Evolutionary conservation across 2,113 vertebrate genomes (phyloP).

Genomic region (Rhagologus leucostigma): DNA sequence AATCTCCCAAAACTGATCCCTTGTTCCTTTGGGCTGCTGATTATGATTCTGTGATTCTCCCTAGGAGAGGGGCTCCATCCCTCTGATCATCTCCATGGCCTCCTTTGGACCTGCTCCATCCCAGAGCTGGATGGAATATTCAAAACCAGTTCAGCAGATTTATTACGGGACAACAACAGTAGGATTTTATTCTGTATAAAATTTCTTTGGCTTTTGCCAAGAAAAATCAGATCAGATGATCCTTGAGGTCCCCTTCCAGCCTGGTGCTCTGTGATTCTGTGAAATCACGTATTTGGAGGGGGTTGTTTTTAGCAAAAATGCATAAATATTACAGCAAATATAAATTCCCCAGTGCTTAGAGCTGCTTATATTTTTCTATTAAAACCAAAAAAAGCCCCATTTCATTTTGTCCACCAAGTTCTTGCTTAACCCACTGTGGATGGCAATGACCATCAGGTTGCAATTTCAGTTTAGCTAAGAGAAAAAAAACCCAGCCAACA

Average conservation of each 20-base stretch:
- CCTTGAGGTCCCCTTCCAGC: not conserved
- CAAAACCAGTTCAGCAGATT: not conserved
- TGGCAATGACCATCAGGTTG: not conserved
- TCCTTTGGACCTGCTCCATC: not conserved
- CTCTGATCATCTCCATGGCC: not conserved
- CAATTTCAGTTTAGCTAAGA: not conserved
- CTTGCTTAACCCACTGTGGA: fast-evolving
- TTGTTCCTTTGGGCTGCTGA: not conserved
- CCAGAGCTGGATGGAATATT: not conserved
- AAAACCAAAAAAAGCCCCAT: not conserved
- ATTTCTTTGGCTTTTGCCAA: not conserved
- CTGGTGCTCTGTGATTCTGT: not conserved
- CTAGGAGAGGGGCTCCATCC: not conserved
- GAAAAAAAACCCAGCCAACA: not conserved
- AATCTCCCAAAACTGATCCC: not conserved
- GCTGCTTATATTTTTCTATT: not conserved
- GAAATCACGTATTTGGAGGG: not conserved
- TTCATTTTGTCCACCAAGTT: not conserved
- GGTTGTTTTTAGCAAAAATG: not conserved
- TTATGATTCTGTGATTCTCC: not conserved
- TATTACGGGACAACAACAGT: not conserved
- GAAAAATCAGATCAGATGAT: not conserved
- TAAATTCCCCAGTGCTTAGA: not conserved
- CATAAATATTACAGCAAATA: not conserved
- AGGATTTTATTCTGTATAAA: not conserved